Base-by-base conservation (phyloP, 2,888 invertebrate species). In the Heliothis peltigera region DNA sequence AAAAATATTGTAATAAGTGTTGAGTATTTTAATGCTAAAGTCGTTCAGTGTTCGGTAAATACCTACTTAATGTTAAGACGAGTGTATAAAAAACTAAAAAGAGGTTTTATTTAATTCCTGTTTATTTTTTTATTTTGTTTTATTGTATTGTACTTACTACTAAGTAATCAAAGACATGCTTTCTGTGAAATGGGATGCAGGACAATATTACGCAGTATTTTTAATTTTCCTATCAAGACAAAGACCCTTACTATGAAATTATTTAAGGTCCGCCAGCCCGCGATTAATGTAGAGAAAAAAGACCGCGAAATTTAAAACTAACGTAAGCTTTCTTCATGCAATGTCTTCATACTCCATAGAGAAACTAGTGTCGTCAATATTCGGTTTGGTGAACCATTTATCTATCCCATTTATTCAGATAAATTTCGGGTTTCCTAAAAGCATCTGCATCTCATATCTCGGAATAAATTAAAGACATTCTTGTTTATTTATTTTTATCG, bases 1-100 rank as follows among this genome's bases (percentile, higher is more conserved):
- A 87, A 85, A 89, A 82, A 80, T 87, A 90, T 91, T 89, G 86
- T 90, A 89, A 82, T 91, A 91, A 92, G 91, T 93, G 93, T 93
- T 93, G 88, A 91, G 84, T 91, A 91, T 89, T 79, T 71, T 88
- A 90, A 87, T 84, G 90, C 92, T 91, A 87, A 87, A 72, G 65
- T 80, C 82, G 87, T 89, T 89, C 87, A 73, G 89, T 92, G 89
- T 92, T 90, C 88, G 85, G 81, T 88, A 87, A 88, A 39, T 75
- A 47, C 42, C 42, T 86, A 86, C 39, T 69, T 83, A 74, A 70
- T 82, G 70, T 80, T 88, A 87, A 85, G 79, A 62, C 75, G 79
- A 73, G 76, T 84, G 78, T 84, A 69, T 77, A 39, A n/a, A 28
- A 39, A 39, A 39, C n/a, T 39, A 68, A 71, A 79, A 66, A 55